Conservation (phyloP, 2,113 vertebrate genomes). For the Brienomyrus brachyistius region DNA sequence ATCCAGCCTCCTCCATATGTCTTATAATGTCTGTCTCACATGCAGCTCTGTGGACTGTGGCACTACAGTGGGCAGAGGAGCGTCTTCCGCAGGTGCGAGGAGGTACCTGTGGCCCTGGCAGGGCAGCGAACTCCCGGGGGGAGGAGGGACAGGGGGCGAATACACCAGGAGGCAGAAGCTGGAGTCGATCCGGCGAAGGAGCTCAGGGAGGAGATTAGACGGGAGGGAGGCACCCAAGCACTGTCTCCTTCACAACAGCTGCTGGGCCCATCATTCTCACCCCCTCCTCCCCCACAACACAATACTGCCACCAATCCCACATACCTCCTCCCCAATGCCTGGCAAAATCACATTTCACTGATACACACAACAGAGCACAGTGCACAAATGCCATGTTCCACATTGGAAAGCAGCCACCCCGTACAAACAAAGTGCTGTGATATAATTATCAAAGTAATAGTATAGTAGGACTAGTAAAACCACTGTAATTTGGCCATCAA, state of each 20-base stretch:
- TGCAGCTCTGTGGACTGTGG: background rate
- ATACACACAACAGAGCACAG: background rate
- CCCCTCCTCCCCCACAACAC: background rate
- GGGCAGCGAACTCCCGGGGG: background rate
- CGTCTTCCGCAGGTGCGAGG: background rate
- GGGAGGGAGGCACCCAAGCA: background rate
- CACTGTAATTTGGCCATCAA: background rate
- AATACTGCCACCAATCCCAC: background rate
- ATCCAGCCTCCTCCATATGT: background rate
- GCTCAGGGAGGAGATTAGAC: background rate
- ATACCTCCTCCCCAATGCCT: background rate
- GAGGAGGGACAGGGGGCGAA: background rate
- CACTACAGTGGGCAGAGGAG: background rate
- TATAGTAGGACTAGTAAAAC: background rate
- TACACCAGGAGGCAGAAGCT: background rate
- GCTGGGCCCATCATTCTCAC: background rate
- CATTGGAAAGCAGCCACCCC: conserved; percentile 35
- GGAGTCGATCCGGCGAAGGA: background rate
- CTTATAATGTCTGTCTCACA: background rate
- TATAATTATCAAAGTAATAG: background rate
- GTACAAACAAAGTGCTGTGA: background rate
- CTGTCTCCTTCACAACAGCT: background rate
- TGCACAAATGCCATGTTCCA: conserved; percentile 16
- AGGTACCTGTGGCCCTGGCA: background rate
- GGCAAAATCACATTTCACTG: background rate